phyloP scores from a whole-genome alignment of 2,113 vertebrate genomes.

The Kryptolebias marmoratus region DNA sequence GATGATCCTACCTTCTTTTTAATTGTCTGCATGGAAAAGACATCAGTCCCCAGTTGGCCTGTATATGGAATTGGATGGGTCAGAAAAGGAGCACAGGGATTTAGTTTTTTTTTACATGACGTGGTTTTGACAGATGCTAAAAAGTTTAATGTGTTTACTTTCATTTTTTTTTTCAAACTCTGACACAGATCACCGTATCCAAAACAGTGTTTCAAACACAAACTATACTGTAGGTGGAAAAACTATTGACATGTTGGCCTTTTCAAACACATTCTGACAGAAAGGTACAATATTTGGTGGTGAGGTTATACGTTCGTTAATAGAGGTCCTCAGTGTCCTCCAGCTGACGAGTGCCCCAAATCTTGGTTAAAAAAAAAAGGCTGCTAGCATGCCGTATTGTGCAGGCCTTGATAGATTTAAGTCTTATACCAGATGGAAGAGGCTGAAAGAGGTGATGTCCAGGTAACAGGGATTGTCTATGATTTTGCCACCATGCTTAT shows the following conservation, averaged over 20 bases:
- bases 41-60: conserved; percentile 19
- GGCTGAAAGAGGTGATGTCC: no score
- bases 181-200: conserved; percentile 12
- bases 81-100: conserved; percentile 44
- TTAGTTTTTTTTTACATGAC: conserved; percentile 36
- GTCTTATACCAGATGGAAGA: no score
- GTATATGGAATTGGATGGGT: conserved; percentile 33
- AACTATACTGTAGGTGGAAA: neutral
- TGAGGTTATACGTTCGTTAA: no score
- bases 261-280: conserved; percentile 5
- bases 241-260: conserved; percentile 9
- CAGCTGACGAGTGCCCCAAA: no score
- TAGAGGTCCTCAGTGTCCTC: no score
- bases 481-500: no score
- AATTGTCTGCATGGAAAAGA: conserved; percentile 37
- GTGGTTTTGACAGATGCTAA: conserved; percentile 31
- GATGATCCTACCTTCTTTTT: conserved; percentile 1
- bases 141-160: conserved; percentile 31
- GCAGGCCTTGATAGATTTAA: no score
- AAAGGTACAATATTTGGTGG: neutral
- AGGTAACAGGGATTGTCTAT: no score
- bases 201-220: neutral
- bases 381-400: no score
- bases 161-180: neutral
- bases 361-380: no score